Conservation (phyloP, 1,140 invertebrate genomes). For the Micrasema longulum region DNA sequence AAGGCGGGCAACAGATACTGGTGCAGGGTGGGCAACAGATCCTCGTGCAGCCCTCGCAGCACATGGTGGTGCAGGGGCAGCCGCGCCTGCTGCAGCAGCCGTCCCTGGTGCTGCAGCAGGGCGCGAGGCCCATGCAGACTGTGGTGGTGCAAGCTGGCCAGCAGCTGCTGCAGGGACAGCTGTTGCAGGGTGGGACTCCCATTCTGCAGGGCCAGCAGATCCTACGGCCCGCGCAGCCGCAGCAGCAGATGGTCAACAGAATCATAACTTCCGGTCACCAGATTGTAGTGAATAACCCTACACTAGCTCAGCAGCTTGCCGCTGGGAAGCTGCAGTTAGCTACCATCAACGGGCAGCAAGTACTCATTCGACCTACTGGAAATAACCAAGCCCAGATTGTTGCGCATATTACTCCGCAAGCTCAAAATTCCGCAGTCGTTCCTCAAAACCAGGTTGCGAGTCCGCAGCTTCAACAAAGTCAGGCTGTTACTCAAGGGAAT, state of each 20-base stretch:
- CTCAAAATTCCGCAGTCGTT: conserved; percentile 58
- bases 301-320: conserved; percentile 80
- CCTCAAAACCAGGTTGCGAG: conserved; percentile 19
- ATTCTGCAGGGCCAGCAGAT: conserved; percentile 52
- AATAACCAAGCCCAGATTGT: conserved; percentile 79
- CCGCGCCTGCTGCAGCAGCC: conserved; percentile 48
- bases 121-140: conserved; percentile 57
- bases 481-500: background rate
- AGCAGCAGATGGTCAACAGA: conserved; percentile 49
- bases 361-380: conserved; percentile 78
- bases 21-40: conserved; percentile 58
- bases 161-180: conserved; percentile 57
- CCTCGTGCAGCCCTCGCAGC: conserved; percentile 56
- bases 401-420: conserved; percentile 71
- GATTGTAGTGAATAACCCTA: conserved; percentile 81
- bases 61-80: conserved; percentile 61
- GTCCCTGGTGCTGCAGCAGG: conserved; percentile 45
- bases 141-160: conserved; percentile 57
- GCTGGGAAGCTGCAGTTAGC: conserved; percentile 85
- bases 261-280: conserved; percentile 66
- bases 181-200: conserved; percentile 28
- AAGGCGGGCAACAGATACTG: conserved; percentile 58
- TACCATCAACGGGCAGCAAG: conserved; percentile 85
- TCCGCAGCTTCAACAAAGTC: conserved; percentile 4
- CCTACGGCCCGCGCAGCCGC: conserved; percentile 38